Evolutionary conservation across 2,888 invertebrate species (phyloP).

Genomic region (Apamea monoglypha): DNA sequence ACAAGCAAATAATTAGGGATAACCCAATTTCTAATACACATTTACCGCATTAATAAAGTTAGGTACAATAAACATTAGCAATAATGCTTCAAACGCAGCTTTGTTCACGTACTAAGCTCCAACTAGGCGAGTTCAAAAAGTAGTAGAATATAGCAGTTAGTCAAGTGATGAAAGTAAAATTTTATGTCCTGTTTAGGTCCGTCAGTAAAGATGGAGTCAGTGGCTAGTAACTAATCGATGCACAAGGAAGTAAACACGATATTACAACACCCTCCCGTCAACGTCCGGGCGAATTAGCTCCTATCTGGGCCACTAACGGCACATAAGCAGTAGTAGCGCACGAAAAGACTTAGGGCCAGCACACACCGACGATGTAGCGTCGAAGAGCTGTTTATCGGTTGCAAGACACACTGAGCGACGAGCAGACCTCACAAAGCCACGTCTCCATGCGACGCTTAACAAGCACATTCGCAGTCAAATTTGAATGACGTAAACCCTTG

Average conservation of each 20-base stretch:
- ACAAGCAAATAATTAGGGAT: conserved; percentile 20
- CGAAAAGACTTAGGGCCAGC: conserved; percentile 71
- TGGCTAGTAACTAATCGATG: conserved; percentile 59
- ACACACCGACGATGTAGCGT: not conserved
- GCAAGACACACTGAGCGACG: not conserved
- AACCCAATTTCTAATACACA: conserved; percentile 26
- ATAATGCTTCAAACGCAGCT: not conserved
- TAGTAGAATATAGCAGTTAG: conserved; percentile 10
- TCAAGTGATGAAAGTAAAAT: conserved; percentile 31
- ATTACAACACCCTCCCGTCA: conserved; percentile 74
- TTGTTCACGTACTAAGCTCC: conserved; percentile 6
- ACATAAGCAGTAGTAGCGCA: conserved; percentile 81
- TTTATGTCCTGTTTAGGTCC: conserved; percentile 29
- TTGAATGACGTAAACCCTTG: not conserved
- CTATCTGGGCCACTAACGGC: conserved; percentile 86
- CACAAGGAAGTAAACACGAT: conserved; percentile 71
- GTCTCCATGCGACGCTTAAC: not conserved
- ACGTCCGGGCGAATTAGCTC: conserved; percentile 80
- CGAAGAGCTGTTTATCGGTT: conserved; percentile 67
- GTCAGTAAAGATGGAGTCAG: conserved; percentile 40
- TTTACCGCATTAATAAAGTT: conserved; percentile 21
- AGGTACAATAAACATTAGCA: conserved; percentile 15
- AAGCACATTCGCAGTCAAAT: not conserved
- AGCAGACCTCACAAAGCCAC: not conserved
- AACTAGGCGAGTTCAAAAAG: not conserved